Conservation (phyloP, 2,888 invertebrate genomes). For the Rhamphomyia laevipes region DNA sequence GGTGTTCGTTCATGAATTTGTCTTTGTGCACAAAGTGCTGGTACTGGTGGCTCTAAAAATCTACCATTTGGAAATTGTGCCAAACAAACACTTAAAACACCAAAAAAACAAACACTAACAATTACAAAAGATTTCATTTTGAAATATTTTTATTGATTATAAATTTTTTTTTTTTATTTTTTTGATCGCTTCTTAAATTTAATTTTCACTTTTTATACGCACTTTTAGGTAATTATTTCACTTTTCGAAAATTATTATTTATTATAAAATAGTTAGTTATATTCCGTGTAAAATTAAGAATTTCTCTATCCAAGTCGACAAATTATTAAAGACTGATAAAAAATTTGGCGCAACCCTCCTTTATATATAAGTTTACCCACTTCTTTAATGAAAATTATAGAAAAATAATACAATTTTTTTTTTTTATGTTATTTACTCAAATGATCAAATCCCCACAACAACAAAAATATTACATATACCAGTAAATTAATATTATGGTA, state of each 20-base stretch:
- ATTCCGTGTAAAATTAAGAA: not conserved
- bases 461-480: no score
- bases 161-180: not conserved
- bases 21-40: constrained; percentile 62
- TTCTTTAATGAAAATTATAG: not conserved
- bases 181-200: constrained; percentile 6
- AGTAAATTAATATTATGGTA: no score
- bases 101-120: constrained; percentile 36
- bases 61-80: constrained; percentile 69
- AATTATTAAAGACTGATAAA: constrained; percentile 5
- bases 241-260: not conserved
- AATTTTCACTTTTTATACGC: not conserved
- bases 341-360: constrained; percentile 7
- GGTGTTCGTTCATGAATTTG: constrained; percentile 57
- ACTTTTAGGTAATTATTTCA: not conserved
- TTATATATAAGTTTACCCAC: constrained; percentile 5
- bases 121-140: constrained; percentile 36
- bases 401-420: not conserved
- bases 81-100: constrained; percentile 29
- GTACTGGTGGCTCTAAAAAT: constrained; percentile 66
- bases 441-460: no score
- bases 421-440: no score
- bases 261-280: not conserved
- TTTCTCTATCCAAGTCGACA: not conserved
- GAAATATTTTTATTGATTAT: no score